A percentile compares a stretch with the other conserved stretches of the same genome.
Conservation (phyloP, 1,140 invertebrate species). For the Platyscapa corneri region DNA sequence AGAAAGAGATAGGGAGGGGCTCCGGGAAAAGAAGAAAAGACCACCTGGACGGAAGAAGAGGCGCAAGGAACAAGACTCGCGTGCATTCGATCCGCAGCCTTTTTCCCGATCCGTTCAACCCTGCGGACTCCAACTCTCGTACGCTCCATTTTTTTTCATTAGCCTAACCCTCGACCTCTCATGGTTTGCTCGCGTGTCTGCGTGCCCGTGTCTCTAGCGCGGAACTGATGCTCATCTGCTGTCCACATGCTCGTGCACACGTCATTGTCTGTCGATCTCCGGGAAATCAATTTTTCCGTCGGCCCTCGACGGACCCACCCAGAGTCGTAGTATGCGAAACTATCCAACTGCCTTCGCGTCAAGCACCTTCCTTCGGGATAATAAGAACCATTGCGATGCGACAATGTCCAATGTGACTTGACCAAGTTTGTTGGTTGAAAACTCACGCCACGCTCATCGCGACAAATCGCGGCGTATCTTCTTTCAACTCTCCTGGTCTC, state of each 20-base stretch:
- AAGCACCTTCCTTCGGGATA: not conserved
- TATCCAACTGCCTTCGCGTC: not conserved
- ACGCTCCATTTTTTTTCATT: not conserved
- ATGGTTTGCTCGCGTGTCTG: not conserved
- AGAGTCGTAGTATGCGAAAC: not conserved
- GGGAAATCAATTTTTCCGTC: constrained; percentile 54
- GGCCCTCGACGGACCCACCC: not conserved
- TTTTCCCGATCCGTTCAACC: not conserved
- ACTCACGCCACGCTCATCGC: no score
- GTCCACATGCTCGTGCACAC: not conserved
- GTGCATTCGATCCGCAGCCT: not conserved
- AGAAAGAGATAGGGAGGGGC: no score
- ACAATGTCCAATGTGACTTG: not conserved
- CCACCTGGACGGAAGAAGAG: not conserved
- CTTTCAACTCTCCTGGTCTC: no score
- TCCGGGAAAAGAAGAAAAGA: constrained; percentile 38
- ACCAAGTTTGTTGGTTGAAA: no score
- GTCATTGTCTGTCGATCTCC: constrained; percentile 48
- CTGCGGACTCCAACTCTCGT: not conserved
- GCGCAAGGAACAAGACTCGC: no score
- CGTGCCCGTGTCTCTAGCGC: constrained; percentile 36
- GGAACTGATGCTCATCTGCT: not conserved
- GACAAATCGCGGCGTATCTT: no score
- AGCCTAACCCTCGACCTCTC: no score
- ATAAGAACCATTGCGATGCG: not conserved